Conservation (phyloP, 1,140 invertebrate species). For the Drosophila sproati region DNA sequence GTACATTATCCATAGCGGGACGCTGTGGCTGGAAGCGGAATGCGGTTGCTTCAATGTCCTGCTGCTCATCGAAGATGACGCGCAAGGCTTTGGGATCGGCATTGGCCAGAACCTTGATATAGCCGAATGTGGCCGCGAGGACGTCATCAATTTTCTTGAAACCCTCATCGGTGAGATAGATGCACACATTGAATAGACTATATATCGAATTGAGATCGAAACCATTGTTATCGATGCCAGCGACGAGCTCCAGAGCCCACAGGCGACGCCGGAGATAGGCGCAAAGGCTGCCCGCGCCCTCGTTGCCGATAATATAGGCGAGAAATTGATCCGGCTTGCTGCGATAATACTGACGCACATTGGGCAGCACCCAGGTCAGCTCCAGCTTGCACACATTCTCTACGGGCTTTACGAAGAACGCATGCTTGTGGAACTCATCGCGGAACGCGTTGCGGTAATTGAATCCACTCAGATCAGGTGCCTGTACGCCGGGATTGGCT, state of each 20-base stretch:
- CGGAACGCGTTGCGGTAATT: slow-evolving; percentile 87
- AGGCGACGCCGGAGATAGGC: slow-evolving; percentile 93
- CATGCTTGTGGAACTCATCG: slow-evolving; percentile 87
- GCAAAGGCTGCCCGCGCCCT: slow-evolving; percentile 94
- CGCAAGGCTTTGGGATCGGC: slow-evolving; percentile 87
- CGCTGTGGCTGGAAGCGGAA: slow-evolving; percentile 90
- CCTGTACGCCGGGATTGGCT: slow-evolving; percentile 86
- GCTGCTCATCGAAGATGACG: slow-evolving; percentile 69
- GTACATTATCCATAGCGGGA: slow-evolving; percentile 91
- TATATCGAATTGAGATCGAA: slow-evolving; percentile 91
- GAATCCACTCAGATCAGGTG: slow-evolving; percentile 86
- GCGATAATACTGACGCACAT: slow-evolving; percentile 88
- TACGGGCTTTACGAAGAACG: slow-evolving; percentile 93
- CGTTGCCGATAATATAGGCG: slow-evolving; percentile 93
- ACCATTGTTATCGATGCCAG: slow-evolving; percentile 90
- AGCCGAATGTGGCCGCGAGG: slow-evolving; percentile 89
- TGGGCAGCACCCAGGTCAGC: slow-evolving; percentile 92
- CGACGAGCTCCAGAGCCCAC: slow-evolving; percentile 92
- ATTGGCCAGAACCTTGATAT: slow-evolving; percentile 89
- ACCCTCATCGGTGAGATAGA: slow-evolving; percentile 93
- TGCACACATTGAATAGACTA: slow-evolving; percentile 90
- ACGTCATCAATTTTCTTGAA: slow-evolving; percentile 89
- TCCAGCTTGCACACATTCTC: slow-evolving; percentile 89
- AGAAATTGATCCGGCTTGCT: slow-evolving; percentile 92
- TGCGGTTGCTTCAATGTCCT: slow-evolving; percentile 89